These are phyloP conservation scores for Cotesia congregata DNA, from an alignment of 2,888 invertebrate species.

Conservation along the genomic window DNA sequence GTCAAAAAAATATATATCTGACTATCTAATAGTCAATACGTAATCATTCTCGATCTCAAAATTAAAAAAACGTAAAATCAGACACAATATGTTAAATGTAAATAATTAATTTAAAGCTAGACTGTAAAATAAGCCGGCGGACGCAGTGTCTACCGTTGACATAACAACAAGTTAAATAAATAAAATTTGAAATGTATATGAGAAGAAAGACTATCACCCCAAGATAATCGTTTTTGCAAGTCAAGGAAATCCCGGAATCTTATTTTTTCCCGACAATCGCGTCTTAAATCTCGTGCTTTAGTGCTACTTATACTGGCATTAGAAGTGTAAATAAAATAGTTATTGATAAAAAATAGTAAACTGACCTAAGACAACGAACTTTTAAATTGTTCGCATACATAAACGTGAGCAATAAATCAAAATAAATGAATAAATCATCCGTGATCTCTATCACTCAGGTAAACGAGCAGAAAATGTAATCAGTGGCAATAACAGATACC, in stretches of 20 bases:
- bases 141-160: neutral
- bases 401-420: conserved; percentile 13
- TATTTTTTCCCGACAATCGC: neutral
- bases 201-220: conserved; percentile 6
- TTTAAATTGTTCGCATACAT: neutral
- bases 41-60: neutral
- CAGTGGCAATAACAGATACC: neutral
- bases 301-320: neutral
- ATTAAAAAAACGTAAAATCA: neutral
- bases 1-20: neutral
- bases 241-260: no score
- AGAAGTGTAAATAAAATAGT: neutral
- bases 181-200: conserved; percentile 1
- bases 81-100: neutral
- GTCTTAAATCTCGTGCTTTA: conserved; percentile 7
- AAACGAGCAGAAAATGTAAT: neutral
- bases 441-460: neutral
- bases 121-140: neutral
- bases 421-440: conserved; percentile 14
- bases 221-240: neutral
- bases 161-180: neutral
- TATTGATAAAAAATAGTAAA: neutral
- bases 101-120: neutral
- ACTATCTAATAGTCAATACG: neutral
- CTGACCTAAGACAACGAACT: conserved; percentile 10